These are phyloP conservation scores for Sinelater perroti DNA, from an alignment of 2,888 invertebrate genomes.

Conservation along the genomic window DNA sequence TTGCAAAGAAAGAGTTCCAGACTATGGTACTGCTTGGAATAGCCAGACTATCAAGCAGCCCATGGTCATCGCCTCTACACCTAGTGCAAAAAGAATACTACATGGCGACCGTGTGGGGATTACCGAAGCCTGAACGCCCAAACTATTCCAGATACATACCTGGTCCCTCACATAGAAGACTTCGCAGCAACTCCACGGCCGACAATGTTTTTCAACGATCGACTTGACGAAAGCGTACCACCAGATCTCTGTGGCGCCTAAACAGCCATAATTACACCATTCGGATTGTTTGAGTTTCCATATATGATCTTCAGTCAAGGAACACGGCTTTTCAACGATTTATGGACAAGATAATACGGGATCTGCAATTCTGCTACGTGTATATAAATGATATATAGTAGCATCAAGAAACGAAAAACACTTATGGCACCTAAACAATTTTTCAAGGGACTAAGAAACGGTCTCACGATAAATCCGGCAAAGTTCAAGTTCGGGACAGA, in stretches of 20 bases:
- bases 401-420: constrained; percentile 44
- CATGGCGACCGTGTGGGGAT: constrained; percentile 42
- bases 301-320: constrained; percentile 52
- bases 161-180: constrained; percentile 52
- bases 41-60: constrained; percentile 43
- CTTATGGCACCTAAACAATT: constrained; percentile 43
- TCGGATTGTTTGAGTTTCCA: constrained; percentile 2
- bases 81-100: no score
- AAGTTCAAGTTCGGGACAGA: constrained; percentile 50
- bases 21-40: constrained; percentile 44
- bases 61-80: constrained; percentile 48
- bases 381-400: constrained; percentile 55
- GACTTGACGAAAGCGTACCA: constrained; percentile 55
- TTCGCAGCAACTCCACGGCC: constrained; percentile 47
- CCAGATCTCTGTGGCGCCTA: constrained; percentile 53
- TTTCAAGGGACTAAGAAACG: constrained; percentile 44
- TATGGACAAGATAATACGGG: constrained; percentile 49
- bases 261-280: constrained; percentile 51
- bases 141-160: constrained; percentile 59
- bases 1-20: constrained; percentile 45
- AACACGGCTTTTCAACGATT: constrained; percentile 58
- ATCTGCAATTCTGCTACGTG: constrained; percentile 48
- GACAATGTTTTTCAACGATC: constrained; percentile 47
- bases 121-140: constrained; percentile 41
- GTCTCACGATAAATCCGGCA: constrained; percentile 46